Base-by-base conservation (phyloP, 92 coral and sea anemone species). In the Actinostola sp. region DNA sequence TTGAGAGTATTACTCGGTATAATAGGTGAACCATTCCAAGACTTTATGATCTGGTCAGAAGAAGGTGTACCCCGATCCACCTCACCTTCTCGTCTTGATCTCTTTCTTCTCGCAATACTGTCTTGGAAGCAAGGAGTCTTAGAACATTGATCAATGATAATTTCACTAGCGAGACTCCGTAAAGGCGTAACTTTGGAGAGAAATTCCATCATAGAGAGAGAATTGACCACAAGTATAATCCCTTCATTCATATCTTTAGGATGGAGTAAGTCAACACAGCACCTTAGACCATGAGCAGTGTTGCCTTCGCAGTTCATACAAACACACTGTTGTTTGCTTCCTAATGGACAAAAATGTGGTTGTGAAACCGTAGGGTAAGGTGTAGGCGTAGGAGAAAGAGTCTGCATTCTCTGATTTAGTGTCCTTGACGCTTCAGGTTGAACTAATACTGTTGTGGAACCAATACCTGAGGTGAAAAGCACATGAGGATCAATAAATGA, bases 261-360 rank as follows among this genome's bases (percentile, higher is more conserved):
- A 36, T 73, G 75, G 21, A 82, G 35, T 9, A 48, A 42, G 51
- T 91, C 84, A 53, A 64, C 71, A 74, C 97, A 91, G 59, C 97
- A 87, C 41, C 63, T 73, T 20, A 58, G 8, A 15, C 52, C 63
- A 38, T 64, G 50, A 5, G 44, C 53, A 42, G 78, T 74, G 11
- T 67, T 77, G 36, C 48, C 72, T 63, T 81, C 78, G 63, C 97
- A 91, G 78, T 91, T 91, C 71, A 71, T 84, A 66, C 97, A 91
- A 63, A 84, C 56, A 46, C 97, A 91, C 9, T 67, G 66, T 20
- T 48, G 63, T n/a, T 72, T 34, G n/a, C 50, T 34, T 31, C 20
- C 49, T 57, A 57, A 57, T 29, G 38, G 63, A 41, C 83, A 77
- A 9, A 19, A 17, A 23, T 77, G 39, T 25, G 66, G 75, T 41